A percentile compares a stretch with the other conserved stretches of the same genome.
These are phyloP conservation scores for Scomberomorus guttatus DNA, from an alignment of 2,797 vertebrate species.

Conservation along the genomic window DNA sequence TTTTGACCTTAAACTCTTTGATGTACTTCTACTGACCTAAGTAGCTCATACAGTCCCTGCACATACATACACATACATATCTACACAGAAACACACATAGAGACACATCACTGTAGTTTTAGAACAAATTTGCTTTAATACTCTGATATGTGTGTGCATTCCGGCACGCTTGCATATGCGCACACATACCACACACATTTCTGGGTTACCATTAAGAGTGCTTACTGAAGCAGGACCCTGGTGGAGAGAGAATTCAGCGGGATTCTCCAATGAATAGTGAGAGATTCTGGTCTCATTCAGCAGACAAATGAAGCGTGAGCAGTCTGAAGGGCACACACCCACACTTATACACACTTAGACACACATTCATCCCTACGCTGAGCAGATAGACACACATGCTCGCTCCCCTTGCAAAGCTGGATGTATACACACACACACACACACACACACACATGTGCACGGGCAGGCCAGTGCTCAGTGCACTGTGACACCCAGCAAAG, in stretches of 20 bases:
- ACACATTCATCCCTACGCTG: slow-evolving; percentile 34
- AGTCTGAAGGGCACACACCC: slow-evolving; percentile 73
- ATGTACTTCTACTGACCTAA: slow-evolving; percentile 55
- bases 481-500: slow-evolving; percentile 68
- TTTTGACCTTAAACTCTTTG: slow-evolving; percentile 72
- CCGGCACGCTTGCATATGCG: neutral
- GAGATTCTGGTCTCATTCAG: slow-evolving; percentile 83
- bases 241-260: slow-evolving; percentile 71
- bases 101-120: slow-evolving; percentile 40
- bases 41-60: slow-evolving; percentile 34
- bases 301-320: slow-evolving; percentile 81
- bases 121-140: slow-evolving; percentile 54
- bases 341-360: slow-evolving; percentile 46
- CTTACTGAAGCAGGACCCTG: slow-evolving; percentile 75
- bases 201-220: slow-evolving; percentile 73
- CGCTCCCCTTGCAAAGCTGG: slow-evolving; percentile 11
- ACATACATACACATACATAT: neutral
- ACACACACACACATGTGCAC: neutral
- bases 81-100: neutral
- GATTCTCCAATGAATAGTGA: slow-evolving; percentile 77
- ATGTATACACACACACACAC: slow-evolving; percentile 14
- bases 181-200: slow-evolving; percentile 52
- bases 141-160: slow-evolving; percentile 24
- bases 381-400: slow-evolving; percentile 46
- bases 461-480: slow-evolving; percentile 55